These are phyloP conservation scores for Propithecus deckenii DNA, from an alignment of 2,797 vertebrate species.

Conservation along the genomic window DNA sequence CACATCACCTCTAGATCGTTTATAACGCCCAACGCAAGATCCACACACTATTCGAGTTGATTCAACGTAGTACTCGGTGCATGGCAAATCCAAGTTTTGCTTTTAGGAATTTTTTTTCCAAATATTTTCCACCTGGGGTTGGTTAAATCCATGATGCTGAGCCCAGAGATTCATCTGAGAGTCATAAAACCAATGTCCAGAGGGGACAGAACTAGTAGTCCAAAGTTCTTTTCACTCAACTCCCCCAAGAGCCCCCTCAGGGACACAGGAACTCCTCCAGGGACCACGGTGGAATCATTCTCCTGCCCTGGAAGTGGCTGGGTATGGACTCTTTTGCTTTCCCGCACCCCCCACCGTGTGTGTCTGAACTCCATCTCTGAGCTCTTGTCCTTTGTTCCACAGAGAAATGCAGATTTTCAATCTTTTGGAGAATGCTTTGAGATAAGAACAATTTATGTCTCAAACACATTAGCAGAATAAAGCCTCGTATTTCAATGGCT, in stretches of 20 bases:
- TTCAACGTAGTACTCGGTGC: background rate
- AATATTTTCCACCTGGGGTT: background rate
- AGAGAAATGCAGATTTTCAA: constrained; percentile 43
- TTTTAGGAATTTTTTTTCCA: background rate
- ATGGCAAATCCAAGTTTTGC: background rate
- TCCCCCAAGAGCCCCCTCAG: background rate
- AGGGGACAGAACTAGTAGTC: background rate
- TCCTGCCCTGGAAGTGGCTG: background rate
- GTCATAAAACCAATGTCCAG: background rate
- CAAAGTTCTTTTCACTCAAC: background rate
- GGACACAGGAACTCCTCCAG: fast-evolving
- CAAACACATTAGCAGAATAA: background rate
- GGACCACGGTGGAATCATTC: too few relatives aligned
- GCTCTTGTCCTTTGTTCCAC: background rate
- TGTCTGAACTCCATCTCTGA: background rate
- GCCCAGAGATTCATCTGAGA: background rate
- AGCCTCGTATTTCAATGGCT: background rate
- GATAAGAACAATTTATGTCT: constrained; percentile 39
- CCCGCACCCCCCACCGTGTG: background rate
- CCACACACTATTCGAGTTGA: background rate
- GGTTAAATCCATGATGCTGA: background rate
- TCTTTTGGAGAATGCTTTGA: background rate
- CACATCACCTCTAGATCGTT: background rate
- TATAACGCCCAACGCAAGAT: background rate
- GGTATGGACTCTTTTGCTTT: background rate